Percentiles rank a stretch among this genome's conserved stretches.
These are phyloP conservation scores for Ridgeia piscesae DNA, from an alignment of 1,140 invertebrate genomes.

Conservation along the genomic window DNA sequence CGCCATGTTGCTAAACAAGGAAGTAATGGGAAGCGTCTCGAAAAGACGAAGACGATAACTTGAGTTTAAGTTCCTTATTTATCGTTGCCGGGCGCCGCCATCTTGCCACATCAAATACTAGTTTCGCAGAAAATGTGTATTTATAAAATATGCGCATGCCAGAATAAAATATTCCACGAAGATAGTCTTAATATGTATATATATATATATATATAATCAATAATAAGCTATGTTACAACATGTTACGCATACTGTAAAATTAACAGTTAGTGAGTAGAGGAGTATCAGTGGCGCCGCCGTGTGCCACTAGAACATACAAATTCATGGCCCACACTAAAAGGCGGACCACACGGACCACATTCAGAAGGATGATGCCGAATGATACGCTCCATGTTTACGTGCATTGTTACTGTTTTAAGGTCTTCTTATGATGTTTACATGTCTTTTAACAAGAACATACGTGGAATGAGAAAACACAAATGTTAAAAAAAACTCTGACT, in stretches of 20 bases:
- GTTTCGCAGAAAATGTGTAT: not conserved
- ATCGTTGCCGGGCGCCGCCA: not conserved
- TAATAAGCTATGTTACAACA: not conserved
- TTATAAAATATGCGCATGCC: not conserved
- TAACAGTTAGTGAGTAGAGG: not conserved
- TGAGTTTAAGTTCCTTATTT: not conserved
- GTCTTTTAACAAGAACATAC: too few species aligned
- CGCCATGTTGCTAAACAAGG: not conserved
- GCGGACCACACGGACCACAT: too few species aligned
- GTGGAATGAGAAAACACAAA: too few species aligned
- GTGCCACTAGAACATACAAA: not conserved
- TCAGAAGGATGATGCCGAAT: too few species aligned
- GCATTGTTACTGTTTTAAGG: too few species aligned
- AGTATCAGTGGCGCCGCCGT: not conserved
- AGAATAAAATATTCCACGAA: not conserved
- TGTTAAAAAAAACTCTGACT: too few species aligned
- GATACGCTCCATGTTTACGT: too few species aligned
- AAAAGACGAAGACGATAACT: not conserved
- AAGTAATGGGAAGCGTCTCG: not conserved
- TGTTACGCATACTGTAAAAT: not conserved
- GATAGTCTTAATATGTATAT: not conserved
- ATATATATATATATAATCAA: not conserved
- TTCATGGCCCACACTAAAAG: too few species aligned
- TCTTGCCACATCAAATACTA: not conserved
- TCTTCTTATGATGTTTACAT: too few species aligned